Conservation (phyloP, 2,888 invertebrate genomes). For the Parthenolecanium corni region DNA sequence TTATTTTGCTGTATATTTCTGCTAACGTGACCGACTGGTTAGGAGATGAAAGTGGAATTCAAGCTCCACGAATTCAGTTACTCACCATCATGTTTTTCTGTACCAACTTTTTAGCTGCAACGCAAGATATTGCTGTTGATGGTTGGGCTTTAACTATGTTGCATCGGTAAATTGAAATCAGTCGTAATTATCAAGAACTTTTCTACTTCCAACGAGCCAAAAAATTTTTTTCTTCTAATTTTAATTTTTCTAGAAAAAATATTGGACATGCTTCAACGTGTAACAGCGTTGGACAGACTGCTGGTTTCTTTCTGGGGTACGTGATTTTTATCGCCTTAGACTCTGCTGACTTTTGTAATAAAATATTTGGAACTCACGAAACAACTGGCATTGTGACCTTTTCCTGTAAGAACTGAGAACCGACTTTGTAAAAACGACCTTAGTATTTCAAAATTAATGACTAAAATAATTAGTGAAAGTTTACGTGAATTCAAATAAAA, state of each 20-base stretch:
- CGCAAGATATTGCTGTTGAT: slow-evolving; percentile 98
- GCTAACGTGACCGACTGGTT: slow-evolving; percentile 62
- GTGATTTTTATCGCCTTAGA: slow-evolving; percentile 92
- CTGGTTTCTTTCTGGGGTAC: slow-evolving; percentile 93
- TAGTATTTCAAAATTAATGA: no score
- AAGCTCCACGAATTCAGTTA: slow-evolving; percentile 36
- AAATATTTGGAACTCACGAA: slow-evolving; percentile 54
- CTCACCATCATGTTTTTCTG: slow-evolving; percentile 79
- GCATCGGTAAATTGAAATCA: slow-evolving; percentile 53
- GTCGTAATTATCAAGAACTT: no score
- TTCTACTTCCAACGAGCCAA: neutral
- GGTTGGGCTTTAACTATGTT: slow-evolving; percentile 99
- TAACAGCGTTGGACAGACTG: slow-evolving; percentile 96
- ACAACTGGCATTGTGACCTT: slow-evolving; percentile 16
- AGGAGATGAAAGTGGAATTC: slow-evolving; percentile 40
- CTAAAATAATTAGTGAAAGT: no score
- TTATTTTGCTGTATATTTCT: slow-evolving; percentile 70
- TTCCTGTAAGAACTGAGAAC: no score
- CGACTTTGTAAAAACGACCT: no score
- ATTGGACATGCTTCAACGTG: slow-evolving; percentile 98
- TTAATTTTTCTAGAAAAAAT: slow-evolving; percentile 56
- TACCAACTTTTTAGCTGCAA: slow-evolving; percentile 92
- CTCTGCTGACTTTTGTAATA: slow-evolving; percentile 90
- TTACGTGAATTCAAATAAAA: no score
- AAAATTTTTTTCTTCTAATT: neutral